These are phyloP conservation scores for Meloidogyne hapla DNA, from an alignment of 1,140 invertebrate species.

Conservation along the genomic window DNA sequence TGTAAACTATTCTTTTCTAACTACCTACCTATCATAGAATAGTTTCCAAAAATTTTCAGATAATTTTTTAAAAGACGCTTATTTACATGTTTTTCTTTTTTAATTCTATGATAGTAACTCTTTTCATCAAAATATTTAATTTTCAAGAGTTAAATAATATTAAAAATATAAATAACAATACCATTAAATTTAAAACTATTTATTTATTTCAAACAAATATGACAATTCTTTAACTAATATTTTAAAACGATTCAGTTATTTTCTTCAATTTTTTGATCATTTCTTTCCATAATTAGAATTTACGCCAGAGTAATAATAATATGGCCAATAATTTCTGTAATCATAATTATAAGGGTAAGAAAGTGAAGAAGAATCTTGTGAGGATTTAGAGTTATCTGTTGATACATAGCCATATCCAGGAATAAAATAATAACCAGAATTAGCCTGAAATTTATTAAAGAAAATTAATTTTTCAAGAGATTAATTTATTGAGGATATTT, in stretches of 20 bases:
- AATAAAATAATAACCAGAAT: constrained; percentile 1
- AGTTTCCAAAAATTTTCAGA: too few relatives aligned
- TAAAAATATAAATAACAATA: too few relatives aligned
- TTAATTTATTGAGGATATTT: background rate
- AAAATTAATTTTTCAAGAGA: background rate
- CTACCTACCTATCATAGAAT: too few relatives aligned
- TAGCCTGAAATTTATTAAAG: background rate
- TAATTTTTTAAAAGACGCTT: too few relatives aligned
- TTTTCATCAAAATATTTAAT: too few relatives aligned
- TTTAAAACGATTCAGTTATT: background rate
- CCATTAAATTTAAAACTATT: too few relatives aligned
- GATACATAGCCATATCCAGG: background rate
- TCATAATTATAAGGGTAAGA: background rate
- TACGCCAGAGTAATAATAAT: background rate
- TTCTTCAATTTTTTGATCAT: background rate
- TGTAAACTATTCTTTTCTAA: too few relatives aligned
- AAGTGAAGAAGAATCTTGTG: background rate
- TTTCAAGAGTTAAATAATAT: too few relatives aligned
- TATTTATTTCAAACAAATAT: background rate
- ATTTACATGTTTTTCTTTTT: too few relatives aligned
- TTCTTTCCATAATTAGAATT: background rate
- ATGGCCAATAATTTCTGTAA: background rate
- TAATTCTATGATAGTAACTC: too few relatives aligned
- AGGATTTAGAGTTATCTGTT: background rate
- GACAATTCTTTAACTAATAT: background rate